Base-by-base conservation (phyloP, 2,797 vertebrate genomes). In the Neopelma chrysocephalum region DNA sequence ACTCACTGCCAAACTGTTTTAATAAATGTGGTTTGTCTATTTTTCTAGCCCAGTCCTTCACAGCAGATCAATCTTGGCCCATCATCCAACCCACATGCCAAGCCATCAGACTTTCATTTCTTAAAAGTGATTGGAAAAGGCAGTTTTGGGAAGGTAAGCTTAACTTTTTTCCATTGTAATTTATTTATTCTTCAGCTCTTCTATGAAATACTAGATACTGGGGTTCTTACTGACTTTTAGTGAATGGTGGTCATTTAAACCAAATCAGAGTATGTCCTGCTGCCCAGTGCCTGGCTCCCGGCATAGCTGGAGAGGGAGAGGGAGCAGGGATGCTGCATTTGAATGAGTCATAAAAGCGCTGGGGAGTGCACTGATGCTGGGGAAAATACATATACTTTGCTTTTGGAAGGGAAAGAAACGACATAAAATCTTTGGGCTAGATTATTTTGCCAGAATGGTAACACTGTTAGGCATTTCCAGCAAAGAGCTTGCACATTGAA, bases 51-150 rank as follows among this genome's bases (percentile, higher is more conserved):
- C 79, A 99, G 99, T 97, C 99, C 99, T 64, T 99, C 99, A 50
- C 99, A 99, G 94, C 99, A 99, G 96, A 99, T 99, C 92, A 99
- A 99, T 98, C 98, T 99, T 19, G 99, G 99, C 14, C 99, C 99
- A 0, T 99, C 99, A 54, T 99, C 99, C 73, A 99, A 99, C 90
- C 99, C 99, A 56, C 99, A 99, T 3, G 99, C 99, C 81, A 99
- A 99, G 92, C 99, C 99, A 19, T 99, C 98, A 5, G 99, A 99
- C 94, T 99, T 99, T 57, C 99, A 99, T 98, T 99, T 99, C 97
- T 98, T 99, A 90, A 99, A 99, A 97, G 99, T 99, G 91, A 99
- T 99, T 23, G 99, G 99, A 69, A 99, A 99, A 96, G 99, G 99
- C 95, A 99, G 99, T 98, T 99, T 99, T 75, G 99, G 99, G 81